Evolutionary conservation across 1,140 invertebrate species (phyloP).

Genomic region (Drosophila mauritiana): DNA sequence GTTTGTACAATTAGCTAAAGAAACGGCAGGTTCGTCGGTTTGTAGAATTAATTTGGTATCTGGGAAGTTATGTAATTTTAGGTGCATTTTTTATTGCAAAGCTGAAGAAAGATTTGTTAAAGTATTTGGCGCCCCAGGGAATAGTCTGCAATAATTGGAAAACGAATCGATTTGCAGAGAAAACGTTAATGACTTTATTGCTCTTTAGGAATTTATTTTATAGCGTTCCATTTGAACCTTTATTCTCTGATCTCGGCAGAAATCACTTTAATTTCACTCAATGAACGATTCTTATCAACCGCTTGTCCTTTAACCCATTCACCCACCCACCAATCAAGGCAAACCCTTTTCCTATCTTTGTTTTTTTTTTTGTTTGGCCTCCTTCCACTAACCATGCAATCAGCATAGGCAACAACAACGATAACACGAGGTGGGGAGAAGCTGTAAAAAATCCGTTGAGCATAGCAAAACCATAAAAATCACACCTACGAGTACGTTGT

Average conservation of each 20-base stretch:
- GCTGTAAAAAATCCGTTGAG: slow-evolving; percentile 74
- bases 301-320: slow-evolving; percentile 33
- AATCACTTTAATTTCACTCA: slow-evolving; percentile 53
- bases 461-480: slow-evolving; percentile 82
- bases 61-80: slow-evolving; percentile 5
- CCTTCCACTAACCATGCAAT: slow-evolving; percentile 47
- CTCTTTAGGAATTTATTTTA: not conserved
- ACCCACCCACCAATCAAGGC: slow-evolving; percentile 38
- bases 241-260: not conserved
- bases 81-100: not conserved
- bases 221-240: not conserved
- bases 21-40: slow-evolving; percentile 18
- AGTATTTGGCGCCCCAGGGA: not conserved
- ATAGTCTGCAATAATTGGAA: no score
- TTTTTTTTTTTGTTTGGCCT: not conserved
- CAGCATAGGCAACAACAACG: slow-evolving; percentile 74
- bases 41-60: slow-evolving; percentile 16
- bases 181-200: slow-evolving; percentile 31
- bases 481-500: slow-evolving; percentile 82
- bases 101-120: not conserved
- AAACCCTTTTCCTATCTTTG: slow-evolving; percentile 13
- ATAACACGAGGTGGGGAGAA: slow-evolving; percentile 1
- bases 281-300: slow-evolving; percentile 48
- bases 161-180: not conserved
- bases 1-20: slow-evolving; percentile 69